Evolutionary conservation across 1,140 invertebrate species (phyloP).

Genomic region (Ips typographus): DNA sequence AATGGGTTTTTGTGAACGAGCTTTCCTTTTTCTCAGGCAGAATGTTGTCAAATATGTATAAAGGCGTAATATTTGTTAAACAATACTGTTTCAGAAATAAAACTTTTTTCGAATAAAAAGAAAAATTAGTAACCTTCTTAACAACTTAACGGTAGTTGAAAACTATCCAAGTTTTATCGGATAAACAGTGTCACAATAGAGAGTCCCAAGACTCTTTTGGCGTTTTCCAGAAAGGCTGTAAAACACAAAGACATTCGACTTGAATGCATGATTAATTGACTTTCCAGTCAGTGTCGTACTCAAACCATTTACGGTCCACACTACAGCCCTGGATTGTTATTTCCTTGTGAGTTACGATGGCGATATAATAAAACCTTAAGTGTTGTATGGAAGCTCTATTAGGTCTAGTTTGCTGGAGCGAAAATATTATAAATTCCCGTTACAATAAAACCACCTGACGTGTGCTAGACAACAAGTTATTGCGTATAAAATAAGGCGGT

Average conservation of each 20-base stretch:
- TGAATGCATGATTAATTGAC: constrained; percentile 2
- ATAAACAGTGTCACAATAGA: constrained; percentile 1
- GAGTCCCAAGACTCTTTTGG: not conserved
- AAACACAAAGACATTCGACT: not conserved
- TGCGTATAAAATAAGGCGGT: constrained; percentile 1
- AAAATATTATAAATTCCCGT: constrained; percentile 2
- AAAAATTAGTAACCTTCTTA: not conserved
- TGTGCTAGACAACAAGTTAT: constrained; percentile 1
- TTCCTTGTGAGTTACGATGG: constrained; percentile 1
- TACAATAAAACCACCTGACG: constrained; percentile 3
- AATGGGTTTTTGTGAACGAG: constrained; percentile 4
- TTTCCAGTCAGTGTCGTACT: not conserved
- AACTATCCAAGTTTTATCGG: not conserved
- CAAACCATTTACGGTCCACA: too few species aligned
- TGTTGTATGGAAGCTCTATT: not conserved
- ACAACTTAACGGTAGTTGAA: not conserved
- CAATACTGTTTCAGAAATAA: too few species aligned
- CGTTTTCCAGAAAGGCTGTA: not conserved
- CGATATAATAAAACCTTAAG: not conserved
- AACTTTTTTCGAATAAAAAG: not conserved
- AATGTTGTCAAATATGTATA: too few species aligned
- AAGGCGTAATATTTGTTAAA: too few species aligned
- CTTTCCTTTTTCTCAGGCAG: too few species aligned
- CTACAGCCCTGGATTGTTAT: not conserved
- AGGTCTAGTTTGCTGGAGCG: not conserved